phyloP scores from a whole-genome alignment of 1,140 invertebrate genomes.

The Brachionus angularis region DNA sequence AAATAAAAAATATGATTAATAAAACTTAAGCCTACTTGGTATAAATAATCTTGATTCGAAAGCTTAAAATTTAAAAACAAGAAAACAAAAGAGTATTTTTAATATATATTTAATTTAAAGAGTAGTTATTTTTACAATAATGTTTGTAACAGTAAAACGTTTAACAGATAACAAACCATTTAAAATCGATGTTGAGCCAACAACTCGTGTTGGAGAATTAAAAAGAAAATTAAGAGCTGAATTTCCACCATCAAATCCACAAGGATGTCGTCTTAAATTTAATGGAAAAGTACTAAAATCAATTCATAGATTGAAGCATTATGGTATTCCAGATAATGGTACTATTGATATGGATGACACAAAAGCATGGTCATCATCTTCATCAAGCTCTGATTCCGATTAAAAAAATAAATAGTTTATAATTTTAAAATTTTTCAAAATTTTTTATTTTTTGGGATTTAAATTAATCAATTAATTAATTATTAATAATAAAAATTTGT shows the following conservation, averaged over 20 bases:
- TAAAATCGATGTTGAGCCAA: not conserved
- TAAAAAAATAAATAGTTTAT: not conserved
- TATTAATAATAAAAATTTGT: too few relatives aligned
- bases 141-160: conserved; percentile 2
- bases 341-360: conserved; percentile 31
- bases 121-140: too few relatives aligned
- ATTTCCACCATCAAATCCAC: conserved; percentile 3
- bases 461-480: too few relatives aligned
- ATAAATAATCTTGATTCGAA: not conserved
- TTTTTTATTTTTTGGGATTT: too few relatives aligned
- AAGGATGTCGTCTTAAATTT: conserved; percentile 23
- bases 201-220: conserved; percentile 22
- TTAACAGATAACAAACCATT: not conserved
- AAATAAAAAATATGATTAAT: not conserved
- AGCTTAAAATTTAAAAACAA: not conserved
- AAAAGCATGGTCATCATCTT: conserved; percentile 36
- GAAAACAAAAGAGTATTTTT: too few relatives aligned
- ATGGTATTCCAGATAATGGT: conserved; percentile 9
- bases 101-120: too few relatives aligned
- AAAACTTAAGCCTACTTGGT: not conserved
- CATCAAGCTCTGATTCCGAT: conserved; percentile 25
- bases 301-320: conserved; percentile 32
- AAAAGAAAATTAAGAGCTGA: conserved; percentile 3
- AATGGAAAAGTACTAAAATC: conserved; percentile 30
- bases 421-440: too few relatives aligned